phyloP scores from a whole-genome alignment of 2,797 vertebrate genomes.

The Dallia pectoralis region DNA sequence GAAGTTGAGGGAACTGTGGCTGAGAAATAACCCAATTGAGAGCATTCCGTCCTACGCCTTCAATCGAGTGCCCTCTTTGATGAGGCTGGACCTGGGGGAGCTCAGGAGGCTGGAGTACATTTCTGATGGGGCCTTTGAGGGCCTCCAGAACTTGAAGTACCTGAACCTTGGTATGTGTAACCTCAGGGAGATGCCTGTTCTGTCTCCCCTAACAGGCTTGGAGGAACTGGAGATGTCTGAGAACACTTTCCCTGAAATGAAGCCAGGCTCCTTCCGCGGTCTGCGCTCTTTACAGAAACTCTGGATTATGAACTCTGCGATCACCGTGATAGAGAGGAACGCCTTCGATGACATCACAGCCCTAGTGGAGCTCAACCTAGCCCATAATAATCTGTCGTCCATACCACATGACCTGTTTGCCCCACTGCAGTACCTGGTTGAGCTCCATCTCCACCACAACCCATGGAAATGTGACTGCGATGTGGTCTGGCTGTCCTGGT shows the following conservation, averaged over 20 bases:
- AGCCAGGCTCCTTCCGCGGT: slow-evolving; percentile 89
- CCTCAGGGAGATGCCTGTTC: slow-evolving; percentile 91
- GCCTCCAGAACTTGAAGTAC: slow-evolving; percentile 95
- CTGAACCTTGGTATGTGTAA: slow-evolving; percentile 98
- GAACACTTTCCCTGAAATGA: slow-evolving; percentile 90
- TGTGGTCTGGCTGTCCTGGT: slow-evolving; percentile 95
- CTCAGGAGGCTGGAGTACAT: slow-evolving; percentile 95
- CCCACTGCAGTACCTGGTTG: slow-evolving; percentile 91
- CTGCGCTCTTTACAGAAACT: slow-evolving; percentile 91
- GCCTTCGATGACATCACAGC: slow-evolving; percentile 94
- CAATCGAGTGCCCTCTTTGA: slow-evolving; percentile 94
- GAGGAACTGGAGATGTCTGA: slow-evolving; percentile 98
- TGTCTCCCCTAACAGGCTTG: slow-evolving; percentile 86
- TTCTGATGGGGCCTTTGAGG: slow-evolving; percentile 95
- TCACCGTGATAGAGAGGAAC: slow-evolving; percentile 90
- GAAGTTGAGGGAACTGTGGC: slow-evolving; percentile 95
- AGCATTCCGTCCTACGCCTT: slow-evolving; percentile 98
- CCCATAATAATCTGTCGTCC: slow-evolving; percentile 96
- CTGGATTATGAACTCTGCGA: slow-evolving; percentile 98
- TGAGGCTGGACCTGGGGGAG: slow-evolving; percentile 95
- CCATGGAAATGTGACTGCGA: slow-evolving; percentile 97
- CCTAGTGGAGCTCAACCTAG: slow-evolving; percentile 95
- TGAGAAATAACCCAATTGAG: slow-evolving; percentile 97
- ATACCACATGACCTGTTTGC: slow-evolving; percentile 96
- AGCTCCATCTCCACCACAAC: slow-evolving; percentile 96